These are phyloP conservation scores for Odocoileus virginianus DNA, from an alignment of 2,113 vertebrate species.

Conservation along the genomic window DNA sequence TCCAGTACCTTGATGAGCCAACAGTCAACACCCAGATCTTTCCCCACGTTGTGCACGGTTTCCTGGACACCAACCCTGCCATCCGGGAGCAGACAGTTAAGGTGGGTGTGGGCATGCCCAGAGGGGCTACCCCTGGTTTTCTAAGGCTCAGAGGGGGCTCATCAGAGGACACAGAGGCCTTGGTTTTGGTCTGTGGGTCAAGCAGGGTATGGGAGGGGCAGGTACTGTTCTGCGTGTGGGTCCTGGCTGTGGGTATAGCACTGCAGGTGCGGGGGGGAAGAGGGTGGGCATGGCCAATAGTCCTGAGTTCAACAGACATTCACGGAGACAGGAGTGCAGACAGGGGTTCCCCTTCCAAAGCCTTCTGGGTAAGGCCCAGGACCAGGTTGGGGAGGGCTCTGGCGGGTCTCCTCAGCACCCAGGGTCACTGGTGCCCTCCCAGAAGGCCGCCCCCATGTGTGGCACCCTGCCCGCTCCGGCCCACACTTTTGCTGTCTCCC, in stretches of 20 bases:
- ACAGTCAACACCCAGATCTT: constrained; percentile 95
- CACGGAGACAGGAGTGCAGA: neutral
- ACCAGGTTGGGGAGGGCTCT: neutral
- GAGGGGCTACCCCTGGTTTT: neutral
- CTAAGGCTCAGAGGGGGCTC: neutral
- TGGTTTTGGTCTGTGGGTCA: neutral
- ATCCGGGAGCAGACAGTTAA: constrained; percentile 95
- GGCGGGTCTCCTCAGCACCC: neutral
- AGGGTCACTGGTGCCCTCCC: neutral
- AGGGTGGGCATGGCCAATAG: neutral
- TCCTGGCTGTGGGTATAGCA: neutral
- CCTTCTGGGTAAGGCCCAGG: neutral
- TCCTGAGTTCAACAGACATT: neutral
- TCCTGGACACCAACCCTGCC: constrained; percentile 94
- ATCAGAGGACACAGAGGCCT: neutral
- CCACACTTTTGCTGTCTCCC: neutral
- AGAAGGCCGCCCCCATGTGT: neutral
- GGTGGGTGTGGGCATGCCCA: constrained; percentile 74
- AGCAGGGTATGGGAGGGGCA: neutral
- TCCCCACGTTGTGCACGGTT: constrained; percentile 92
- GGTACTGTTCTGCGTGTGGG: too few species aligned
- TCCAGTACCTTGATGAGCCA: constrained; percentile 92
- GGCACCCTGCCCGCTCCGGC: neutral
- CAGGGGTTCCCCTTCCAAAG: neutral
- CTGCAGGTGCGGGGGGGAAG: accelerated